phyloP scores from a whole-genome alignment of 2,113 vertebrate species.

The Lethenteron reissneri region DNA sequence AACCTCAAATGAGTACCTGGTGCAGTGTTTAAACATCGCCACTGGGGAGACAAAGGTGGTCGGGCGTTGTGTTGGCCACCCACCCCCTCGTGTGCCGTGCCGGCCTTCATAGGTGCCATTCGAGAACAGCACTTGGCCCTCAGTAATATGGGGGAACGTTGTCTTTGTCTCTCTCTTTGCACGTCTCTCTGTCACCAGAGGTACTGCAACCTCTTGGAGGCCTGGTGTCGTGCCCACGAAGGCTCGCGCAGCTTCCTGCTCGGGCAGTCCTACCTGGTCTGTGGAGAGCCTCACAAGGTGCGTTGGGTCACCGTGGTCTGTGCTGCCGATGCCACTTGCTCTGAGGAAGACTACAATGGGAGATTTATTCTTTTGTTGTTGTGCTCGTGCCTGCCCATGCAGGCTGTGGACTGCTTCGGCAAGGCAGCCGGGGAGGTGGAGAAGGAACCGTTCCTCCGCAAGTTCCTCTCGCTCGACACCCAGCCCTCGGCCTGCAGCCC shows the following conservation, averaged over 20 bases:
- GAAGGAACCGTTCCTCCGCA: constrained; percentile 68
- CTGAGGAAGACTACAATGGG: neutral
- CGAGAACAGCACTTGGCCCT: neutral
- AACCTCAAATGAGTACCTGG: no score
- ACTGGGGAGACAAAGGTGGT: neutral
- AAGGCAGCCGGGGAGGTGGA: constrained; percentile 60
- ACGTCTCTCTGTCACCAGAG: no score
- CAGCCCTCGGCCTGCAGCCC: constrained; percentile 29
- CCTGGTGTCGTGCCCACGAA: constrained; percentile 75
- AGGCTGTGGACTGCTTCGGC: constrained; percentile 75
- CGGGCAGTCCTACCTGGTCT: constrained; percentile 64
- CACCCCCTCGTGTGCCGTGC: constrained; percentile 9
- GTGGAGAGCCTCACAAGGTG: constrained; percentile 78
- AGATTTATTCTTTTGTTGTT: neutral
- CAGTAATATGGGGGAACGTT: constrained; percentile 53
- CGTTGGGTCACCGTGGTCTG: constrained; percentile 6
- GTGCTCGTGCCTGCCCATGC: constrained; percentile 2
- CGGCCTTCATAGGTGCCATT: neutral
- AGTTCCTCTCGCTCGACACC: constrained; percentile 41
- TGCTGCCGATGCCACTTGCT: neutral
- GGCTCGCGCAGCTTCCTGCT: constrained; percentile 76
- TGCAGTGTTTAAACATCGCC: neutral
- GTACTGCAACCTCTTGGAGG: constrained; percentile 25
- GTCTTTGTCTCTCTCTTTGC: no score
- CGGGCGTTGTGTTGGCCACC: no score